phyloP scores from a whole-genome alignment of 2,797 vertebrate species.

The Cetoscarus ocellatus region DNA sequence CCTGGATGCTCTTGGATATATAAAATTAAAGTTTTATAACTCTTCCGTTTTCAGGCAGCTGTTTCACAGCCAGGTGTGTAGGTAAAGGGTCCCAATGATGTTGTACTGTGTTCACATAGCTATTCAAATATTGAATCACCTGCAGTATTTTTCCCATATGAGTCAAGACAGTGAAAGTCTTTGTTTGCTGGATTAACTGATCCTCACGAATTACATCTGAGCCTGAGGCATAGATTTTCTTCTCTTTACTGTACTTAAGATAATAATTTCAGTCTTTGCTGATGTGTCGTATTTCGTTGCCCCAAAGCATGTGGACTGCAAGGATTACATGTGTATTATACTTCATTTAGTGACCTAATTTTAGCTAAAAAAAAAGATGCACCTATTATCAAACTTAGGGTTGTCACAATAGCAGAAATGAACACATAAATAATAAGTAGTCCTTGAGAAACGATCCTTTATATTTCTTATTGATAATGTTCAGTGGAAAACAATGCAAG shows the following conservation, averaged over 20 bases:
- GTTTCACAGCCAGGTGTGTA: background rate
- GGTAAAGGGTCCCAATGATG: background rate
- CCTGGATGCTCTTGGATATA: too few relatives aligned
- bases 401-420: too few relatives aligned
- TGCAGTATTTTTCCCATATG: background rate
- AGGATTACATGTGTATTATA: background rate
- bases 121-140: background rate
- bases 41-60: background rate
- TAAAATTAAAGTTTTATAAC: too few relatives aligned
- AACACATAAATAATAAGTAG: too few relatives aligned
- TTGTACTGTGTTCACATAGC: background rate
- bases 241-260: too few relatives aligned
- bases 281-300: background rate
- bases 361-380: too few relatives aligned
- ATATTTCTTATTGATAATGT: too few relatives aligned
- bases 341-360: too few relatives aligned
- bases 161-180: background rate
- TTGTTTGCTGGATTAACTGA: background rate
- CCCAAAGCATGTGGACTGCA: background rate
- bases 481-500: too few relatives aligned
- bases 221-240: too few relatives aligned
- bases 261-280: background rate
- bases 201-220: background rate
- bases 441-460: too few relatives aligned
- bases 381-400: too few relatives aligned